These are phyloP conservation scores for Pardalotus punctatus DNA, from an alignment of 2,113 vertebrate species.

Conservation along the genomic window DNA sequence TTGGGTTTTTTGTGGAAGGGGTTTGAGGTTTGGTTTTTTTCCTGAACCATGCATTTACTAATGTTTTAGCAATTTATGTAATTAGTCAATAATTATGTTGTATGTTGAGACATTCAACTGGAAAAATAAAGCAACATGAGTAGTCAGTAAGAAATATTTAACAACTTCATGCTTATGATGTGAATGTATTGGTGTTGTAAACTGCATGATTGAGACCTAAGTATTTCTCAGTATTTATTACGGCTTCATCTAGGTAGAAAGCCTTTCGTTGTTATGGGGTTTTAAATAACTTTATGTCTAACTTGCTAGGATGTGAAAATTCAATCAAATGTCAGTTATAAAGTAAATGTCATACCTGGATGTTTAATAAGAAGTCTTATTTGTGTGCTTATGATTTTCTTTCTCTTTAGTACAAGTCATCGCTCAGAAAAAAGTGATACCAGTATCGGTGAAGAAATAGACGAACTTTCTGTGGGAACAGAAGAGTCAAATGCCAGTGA, in stretches of 20 bases:
- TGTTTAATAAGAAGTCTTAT: not conserved
- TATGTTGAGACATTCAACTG: not conserved
- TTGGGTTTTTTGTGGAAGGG: not conserved
- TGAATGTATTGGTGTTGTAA: not conserved
- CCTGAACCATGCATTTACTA: not conserved
- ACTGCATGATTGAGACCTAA: not conserved
- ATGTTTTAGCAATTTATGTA: not conserved
- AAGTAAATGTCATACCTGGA: not conserved
- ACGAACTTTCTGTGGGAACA: conserved; percentile 85
- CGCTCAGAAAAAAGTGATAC: conserved; percentile 88
- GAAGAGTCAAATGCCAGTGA: conserved; percentile 81
- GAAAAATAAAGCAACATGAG: not conserved
- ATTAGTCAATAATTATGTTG: not conserved
- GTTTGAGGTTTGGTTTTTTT: not conserved
- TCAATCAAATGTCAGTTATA: not conserved
- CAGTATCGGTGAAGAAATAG: conserved; percentile 92
- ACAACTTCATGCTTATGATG: not conserved
- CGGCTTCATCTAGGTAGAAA: not conserved
- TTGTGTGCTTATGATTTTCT: not conserved
- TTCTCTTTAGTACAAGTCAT: conserved; percentile 76
- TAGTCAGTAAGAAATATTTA: not conserved
- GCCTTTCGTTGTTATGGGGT: not conserved
- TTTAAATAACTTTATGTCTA: not conserved
- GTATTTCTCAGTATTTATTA: not conserved
- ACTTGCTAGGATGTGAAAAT: not conserved